These are phyloP conservation scores for Hippocampus kuda DNA, from an alignment of 2,797 vertebrate genomes.

Conservation along the genomic window DNA sequence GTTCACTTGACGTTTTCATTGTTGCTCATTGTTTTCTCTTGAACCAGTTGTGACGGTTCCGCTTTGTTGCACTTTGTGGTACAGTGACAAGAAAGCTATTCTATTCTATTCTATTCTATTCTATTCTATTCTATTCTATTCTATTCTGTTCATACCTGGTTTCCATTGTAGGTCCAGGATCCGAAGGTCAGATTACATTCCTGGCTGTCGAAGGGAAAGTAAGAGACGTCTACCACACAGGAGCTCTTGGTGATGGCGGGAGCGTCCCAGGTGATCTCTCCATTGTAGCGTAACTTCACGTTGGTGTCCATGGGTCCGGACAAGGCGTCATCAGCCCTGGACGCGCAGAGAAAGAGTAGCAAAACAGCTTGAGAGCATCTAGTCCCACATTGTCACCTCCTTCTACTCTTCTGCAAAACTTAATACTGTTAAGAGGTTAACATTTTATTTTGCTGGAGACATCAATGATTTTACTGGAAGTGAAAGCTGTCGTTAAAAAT, in stretches of 20 bases:
- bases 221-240: slow-evolving; percentile 92
- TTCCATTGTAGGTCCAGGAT: slow-evolving; percentile 98
- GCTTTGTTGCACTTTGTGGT: too few relatives aligned
- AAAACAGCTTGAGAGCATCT: not conserved
- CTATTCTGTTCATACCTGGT: slow-evolving; percentile 64
- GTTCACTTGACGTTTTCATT: not conserved
- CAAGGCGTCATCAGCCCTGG: slow-evolving; percentile 88
- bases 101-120: too few relatives aligned
- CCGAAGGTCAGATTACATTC: slow-evolving; percentile 96
- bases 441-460: too few relatives aligned
- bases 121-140: too few relatives aligned
- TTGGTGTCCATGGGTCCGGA: slow-evolving; percentile 91
- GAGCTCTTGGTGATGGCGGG: slow-evolving; percentile 97
- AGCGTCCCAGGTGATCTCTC: slow-evolving; percentile 92
- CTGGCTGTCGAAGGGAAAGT: slow-evolving; percentile 95
- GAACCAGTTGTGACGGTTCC: too few relatives aligned
- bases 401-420: too few relatives aligned
- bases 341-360: slow-evolving; percentile 4
- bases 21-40: too few relatives aligned
- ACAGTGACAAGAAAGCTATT: too few relatives aligned
- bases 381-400: not conserved
- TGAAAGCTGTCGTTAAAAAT: too few relatives aligned
- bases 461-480: too few relatives aligned
- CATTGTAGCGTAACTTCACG: slow-evolving; percentile 84
- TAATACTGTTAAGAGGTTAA: too few relatives aligned